Conservation (phyloP, 2,888 invertebrate species). For the Andrena bicolor region DNA sequence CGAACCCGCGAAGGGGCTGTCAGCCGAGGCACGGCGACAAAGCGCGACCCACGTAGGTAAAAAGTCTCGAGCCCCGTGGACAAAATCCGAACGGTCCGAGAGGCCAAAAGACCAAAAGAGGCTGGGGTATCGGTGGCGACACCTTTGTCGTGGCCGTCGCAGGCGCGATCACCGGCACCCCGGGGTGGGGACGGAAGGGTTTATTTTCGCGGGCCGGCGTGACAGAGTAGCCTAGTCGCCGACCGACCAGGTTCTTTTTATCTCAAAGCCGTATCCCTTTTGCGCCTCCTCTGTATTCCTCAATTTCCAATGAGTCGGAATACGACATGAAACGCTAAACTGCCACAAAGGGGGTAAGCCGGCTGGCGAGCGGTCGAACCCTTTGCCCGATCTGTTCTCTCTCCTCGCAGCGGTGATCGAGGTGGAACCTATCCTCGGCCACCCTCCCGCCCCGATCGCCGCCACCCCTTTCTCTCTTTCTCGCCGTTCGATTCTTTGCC, state of each 20-base stretch:
- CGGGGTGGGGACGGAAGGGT: slow-evolving; percentile 44
- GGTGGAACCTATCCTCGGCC: slow-evolving; percentile 38
- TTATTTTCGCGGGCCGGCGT: slow-evolving; percentile 65
- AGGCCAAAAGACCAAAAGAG: not conserved
- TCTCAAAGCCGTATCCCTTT: slow-evolving; percentile 82
- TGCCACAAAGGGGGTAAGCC: slow-evolving; percentile 81
- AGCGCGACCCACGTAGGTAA: slow-evolving; percentile 10
- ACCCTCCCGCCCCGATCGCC: slow-evolving; percentile 43
- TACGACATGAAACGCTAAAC: slow-evolving; percentile 84
- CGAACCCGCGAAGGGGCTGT: not conserved
- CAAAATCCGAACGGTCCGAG: slow-evolving; percentile 11
- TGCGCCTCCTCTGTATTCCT: slow-evolving; percentile 80
- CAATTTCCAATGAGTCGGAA: slow-evolving; percentile 85
- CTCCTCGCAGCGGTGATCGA: slow-evolving; percentile 38
- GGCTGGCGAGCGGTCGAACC: slow-evolving; percentile 68
- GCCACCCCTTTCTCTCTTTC: slow-evolving; percentile 39
- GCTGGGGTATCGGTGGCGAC: slow-evolving; percentile 54
- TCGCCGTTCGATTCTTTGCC: slow-evolving; percentile 50
- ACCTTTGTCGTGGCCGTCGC: slow-evolving; percentile 52
- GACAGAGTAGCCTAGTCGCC: slow-evolving; percentile 55
- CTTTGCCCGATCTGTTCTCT: slow-evolving; percentile 66
- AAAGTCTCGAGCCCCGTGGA: slow-evolving; percentile 17
- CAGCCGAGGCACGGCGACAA: slow-evolving; percentile 15
- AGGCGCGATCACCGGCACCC: not conserved
- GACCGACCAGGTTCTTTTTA: slow-evolving; percentile 77